Evolutionary conservation across 2,888 invertebrate genomes (phyloP).

Genomic region (Caenorhabditis afra): DNA sequence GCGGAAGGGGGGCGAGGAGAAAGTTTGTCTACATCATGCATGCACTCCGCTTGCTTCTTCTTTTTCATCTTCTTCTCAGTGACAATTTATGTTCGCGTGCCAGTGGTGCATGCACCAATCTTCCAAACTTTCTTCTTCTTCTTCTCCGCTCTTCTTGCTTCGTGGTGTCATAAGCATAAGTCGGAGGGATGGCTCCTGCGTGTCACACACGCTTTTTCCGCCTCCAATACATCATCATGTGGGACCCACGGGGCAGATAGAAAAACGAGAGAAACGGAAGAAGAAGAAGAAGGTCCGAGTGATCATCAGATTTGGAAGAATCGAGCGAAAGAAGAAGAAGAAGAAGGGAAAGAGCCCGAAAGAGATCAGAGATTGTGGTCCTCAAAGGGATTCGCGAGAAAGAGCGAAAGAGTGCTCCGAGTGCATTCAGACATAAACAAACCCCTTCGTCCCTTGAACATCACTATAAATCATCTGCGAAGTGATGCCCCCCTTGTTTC

Average conservation of each 20-base stretch:
- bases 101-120: slow-evolving; percentile 5
- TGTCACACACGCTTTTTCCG: slow-evolving; percentile 14
- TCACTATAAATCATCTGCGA: slow-evolving; percentile 47
- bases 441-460: slow-evolving; percentile 7
- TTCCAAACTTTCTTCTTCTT: neutral
- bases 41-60: neutral
- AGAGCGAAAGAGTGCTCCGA: slow-evolving; percentile 2
- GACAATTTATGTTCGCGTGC: slow-evolving; percentile 56
- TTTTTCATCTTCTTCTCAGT: neutral
- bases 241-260: slow-evolving; percentile 7
- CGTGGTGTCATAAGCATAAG: slow-evolving; percentile 36
- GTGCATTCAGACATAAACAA: slow-evolving; percentile 14
- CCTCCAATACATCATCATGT: slow-evolving; percentile 42
- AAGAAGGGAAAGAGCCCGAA: slow-evolving; percentile 1
- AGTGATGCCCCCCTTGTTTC: slow-evolving; percentile 7
- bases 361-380: slow-evolving; percentile 42
- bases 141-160: neutral
- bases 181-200: neutral
- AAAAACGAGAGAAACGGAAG: slow-evolving; percentile 11
- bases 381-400: neutral
- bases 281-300: neutral
- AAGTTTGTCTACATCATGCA: neutral
- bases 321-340: neutral
- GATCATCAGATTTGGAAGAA: neutral
- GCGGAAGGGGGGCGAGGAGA: neutral